Evolutionary conservation across 2,113 vertebrate species (phyloP), one percentile per base, ranked within the genome.

Genomic region (Megaceryle maxima): DNA sequence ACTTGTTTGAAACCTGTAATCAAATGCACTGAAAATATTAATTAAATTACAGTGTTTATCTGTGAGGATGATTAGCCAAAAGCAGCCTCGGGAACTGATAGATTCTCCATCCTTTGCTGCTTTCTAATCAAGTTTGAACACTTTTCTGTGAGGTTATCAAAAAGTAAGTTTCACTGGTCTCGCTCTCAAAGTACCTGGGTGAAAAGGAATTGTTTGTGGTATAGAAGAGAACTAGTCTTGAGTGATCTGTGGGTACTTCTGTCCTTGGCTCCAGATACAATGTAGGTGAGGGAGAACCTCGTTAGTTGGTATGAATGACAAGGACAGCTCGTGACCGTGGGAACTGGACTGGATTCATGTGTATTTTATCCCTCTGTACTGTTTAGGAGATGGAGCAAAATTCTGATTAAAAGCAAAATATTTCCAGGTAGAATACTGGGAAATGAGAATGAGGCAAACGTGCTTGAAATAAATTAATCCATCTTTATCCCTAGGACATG

Each of bases 41-140:
- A 96, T 96, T 96, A 83, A 96, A 92, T 96, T 85, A 92, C 80
- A 67, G 33, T 90, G 35, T 91, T 96, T 95, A 95, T 73, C 89
- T 91, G 69, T 14, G 33, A 87, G 41, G 73, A 57, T 92, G 81
- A 68, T 94, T 64, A 79, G 33, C 31, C 62, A 64, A 72, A 94
- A 87, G 62, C 69, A 91, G n/a, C 29, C 14, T 15, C 21, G 35
- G 41, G 77, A 89, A 19, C 56, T 60, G 83, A 72, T 51, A 82
- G 67, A 15, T 82, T 87, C 89, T 70, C 37, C 35, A 6, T 63
- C 80, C 82, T 92, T 82, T 89, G 86, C 56, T 91, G 91, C 81
- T 95, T 89, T 84, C 44, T 79, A 41, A 70, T 84, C 51, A 81
- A 79, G 60, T 75, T 84, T 20, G 74, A 84, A 75, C 26, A 25